Percentiles rank a stretch among this genome's conserved stretches.
These are phyloP conservation scores for Peromyscus aztecus DNA, from an alignment of 2,797 vertebrate genomes.

Conservation along the genomic window DNA sequence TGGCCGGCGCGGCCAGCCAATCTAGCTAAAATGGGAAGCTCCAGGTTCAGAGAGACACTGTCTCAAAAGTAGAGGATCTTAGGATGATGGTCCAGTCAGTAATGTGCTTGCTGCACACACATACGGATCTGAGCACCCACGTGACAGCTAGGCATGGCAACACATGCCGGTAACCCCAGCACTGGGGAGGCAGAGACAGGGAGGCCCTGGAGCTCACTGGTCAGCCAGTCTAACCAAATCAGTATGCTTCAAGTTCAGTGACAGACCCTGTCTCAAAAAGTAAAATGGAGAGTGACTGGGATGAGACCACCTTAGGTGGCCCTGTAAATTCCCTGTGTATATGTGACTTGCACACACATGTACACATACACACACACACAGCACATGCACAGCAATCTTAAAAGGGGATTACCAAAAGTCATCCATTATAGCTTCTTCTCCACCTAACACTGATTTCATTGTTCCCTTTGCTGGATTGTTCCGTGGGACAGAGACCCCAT, in stretches of 20 bases:
- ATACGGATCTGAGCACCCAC: not conserved
- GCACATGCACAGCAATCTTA: not conserved
- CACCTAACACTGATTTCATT: not conserved
- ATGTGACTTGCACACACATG: not conserved
- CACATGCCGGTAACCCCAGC: not conserved
- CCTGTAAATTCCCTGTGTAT: not conserved
- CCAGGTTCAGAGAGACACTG: not conserved
- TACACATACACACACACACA: no score
- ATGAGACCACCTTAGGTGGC: not conserved
- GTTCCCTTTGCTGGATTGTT: not conserved
- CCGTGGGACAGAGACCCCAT: not conserved
- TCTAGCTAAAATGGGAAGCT: not conserved
- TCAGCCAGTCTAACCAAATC: not conserved
- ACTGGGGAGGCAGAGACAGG: not conserved
- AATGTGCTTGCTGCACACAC: not conserved
- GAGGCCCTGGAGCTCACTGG: not conserved
- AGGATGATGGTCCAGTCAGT: not conserved
- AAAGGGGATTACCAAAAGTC: conserved; percentile 40
- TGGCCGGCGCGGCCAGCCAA: no score
- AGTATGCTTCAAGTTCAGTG: not conserved
- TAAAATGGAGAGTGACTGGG: not conserved
- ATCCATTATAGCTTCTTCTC: not conserved
- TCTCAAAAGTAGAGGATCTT: not conserved
- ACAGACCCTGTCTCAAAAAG: not conserved
- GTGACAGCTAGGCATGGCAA: not conserved